phyloP scores from a whole-genome alignment of 2,113 vertebrate genomes.

The Rhinolophus sinicus region DNA sequence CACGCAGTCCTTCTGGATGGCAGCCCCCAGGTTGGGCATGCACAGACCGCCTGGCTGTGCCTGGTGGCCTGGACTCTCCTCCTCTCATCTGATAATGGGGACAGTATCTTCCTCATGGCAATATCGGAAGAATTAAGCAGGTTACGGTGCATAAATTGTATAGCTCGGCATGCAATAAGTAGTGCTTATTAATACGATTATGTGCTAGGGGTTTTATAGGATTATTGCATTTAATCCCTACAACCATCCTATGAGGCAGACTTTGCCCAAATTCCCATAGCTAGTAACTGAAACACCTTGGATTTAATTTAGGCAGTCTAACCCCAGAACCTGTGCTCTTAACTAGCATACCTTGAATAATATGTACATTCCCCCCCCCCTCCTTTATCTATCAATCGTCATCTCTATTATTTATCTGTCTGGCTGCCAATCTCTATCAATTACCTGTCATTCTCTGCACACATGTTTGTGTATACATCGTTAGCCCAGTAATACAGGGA shows the following conservation, averaged over 20 bases:
- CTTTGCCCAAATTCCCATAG: background rate
- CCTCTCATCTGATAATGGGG: background rate
- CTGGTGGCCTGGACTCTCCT: background rate
- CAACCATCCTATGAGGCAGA: background rate
- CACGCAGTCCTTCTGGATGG: background rate
- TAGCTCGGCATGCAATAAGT: background rate
- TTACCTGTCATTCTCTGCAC: background rate
- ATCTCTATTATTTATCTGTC: background rate
- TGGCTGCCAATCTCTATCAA: background rate
- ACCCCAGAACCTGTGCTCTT: background rate
- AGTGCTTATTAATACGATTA: background rate
- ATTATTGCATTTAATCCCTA: slow-evolving; percentile 19
- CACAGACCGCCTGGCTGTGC: background rate
- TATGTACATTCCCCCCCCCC: fast-evolving
- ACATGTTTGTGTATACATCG: background rate
- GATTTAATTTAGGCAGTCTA: background rate
- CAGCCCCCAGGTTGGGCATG: fast-evolving
- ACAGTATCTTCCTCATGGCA: background rate
- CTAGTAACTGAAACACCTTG: background rate
- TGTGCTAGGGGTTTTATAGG: background rate
- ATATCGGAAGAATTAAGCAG: background rate
- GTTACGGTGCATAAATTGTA: background rate
- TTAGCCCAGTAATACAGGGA: background rate
- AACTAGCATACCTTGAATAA: background rate
- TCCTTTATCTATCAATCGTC: background rate